These are phyloP conservation scores for Zeus faber DNA, from an alignment of 2,113 vertebrate genomes.

Conservation along the genomic window DNA sequence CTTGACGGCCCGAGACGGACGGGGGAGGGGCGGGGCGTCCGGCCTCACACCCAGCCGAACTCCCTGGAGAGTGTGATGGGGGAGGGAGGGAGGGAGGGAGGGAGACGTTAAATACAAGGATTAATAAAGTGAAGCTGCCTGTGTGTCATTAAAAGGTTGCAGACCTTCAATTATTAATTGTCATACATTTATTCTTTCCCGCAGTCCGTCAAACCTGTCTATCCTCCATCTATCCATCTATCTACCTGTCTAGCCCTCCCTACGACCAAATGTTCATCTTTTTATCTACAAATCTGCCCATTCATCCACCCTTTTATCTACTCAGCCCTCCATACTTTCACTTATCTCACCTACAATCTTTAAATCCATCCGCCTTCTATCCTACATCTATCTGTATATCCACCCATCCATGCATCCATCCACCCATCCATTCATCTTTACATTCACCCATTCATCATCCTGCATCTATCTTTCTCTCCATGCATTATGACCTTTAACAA, in stretches of 20 bases:
- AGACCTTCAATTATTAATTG: too few species aligned
- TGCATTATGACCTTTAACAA: background rate
- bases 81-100: background rate
- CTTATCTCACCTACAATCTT: background rate
- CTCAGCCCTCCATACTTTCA: background rate
- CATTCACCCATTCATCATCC: background rate
- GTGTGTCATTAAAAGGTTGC: too few species aligned
- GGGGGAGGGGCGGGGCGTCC: slow-evolving; percentile 77
- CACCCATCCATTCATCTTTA: background rate
- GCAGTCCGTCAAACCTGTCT: too few species aligned
- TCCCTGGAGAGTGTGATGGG: slow-evolving; percentile 73
- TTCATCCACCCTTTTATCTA: background rate
- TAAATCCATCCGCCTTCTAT: background rate
- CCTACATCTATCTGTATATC: background rate
- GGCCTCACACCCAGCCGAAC: slow-evolving; percentile 87
- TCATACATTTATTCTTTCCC: too few species aligned
- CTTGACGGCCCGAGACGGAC: slow-evolving; percentile 83
- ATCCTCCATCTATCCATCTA: too few species aligned
- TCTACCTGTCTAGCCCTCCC: too few species aligned
- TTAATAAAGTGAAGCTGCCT: too few species aligned
- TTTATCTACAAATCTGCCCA: background rate
- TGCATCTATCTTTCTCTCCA: background rate
- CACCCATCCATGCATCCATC: background rate
- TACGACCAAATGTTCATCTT: too few species aligned
- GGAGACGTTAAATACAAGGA: too few species aligned